Percentiles rank a stretch among this genome's conserved stretches.
These are phyloP conservation scores for Poliocrania exsul DNA, from an alignment of 2,797 vertebrate genomes.

Conservation along the genomic window DNA sequence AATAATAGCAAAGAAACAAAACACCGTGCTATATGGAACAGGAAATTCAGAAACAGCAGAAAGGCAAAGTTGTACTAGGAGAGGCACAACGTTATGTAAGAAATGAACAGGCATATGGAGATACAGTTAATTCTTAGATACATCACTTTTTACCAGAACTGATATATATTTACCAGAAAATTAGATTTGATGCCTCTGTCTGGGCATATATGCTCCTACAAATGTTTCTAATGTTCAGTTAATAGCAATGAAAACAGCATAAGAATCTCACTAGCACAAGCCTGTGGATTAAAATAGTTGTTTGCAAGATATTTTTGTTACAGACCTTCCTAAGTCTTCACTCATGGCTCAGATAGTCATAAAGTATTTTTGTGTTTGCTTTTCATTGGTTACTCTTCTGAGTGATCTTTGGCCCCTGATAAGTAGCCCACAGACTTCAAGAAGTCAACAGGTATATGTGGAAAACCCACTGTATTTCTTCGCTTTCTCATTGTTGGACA, in stretches of 20 bases:
- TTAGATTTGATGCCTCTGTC: neutral
- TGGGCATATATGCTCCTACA: slow-evolving; percentile 1
- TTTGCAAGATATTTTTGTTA: neutral
- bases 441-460: neutral
- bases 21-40: neutral
- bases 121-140: neutral
- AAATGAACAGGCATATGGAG: neutral
- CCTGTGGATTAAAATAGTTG: neutral
- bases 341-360: neutral
- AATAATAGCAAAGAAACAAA: neutral
- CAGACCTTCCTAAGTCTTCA: neutral
- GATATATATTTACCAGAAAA: slow-evolving; percentile 24
- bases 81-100: neutral
- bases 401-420: neutral
- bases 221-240: neutral
- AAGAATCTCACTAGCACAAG: neutral
- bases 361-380: neutral
- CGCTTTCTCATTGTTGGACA: neutral
- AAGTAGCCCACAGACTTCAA: neutral
- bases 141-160: slow-evolving; percentile 10
- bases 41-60: neutral
- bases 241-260: neutral
- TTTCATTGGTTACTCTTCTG: neutral
- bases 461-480: neutral
- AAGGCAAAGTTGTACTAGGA: neutral